A percentile compares a stretch with the other conserved stretches of the same genome.
These are phyloP conservation scores for Apeltes quadracus DNA, from an alignment of 2,113 vertebrate genomes.

Conservation along the genomic window DNA sequence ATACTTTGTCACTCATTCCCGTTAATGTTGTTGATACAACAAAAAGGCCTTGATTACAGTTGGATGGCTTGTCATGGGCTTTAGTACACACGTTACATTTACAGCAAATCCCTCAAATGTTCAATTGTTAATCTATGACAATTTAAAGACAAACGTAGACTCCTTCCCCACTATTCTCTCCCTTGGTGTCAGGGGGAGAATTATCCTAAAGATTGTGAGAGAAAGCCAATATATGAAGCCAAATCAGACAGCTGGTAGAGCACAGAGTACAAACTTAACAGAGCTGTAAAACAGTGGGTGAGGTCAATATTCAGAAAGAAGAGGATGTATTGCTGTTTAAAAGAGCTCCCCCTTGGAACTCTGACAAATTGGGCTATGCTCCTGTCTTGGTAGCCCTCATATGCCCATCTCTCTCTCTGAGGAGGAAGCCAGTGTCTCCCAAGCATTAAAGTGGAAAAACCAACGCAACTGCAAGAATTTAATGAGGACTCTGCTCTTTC, in stretches of 20 bases:
- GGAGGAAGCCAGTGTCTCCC: slow-evolving; percentile 65
- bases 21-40: neutral
- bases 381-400: slow-evolving; percentile 43
- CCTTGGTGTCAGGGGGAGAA: neutral
- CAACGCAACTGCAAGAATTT: slow-evolving; percentile 76
- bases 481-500: slow-evolving; percentile 72
- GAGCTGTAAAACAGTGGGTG: slow-evolving; percentile 34
- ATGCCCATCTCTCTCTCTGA: slow-evolving; percentile 55
- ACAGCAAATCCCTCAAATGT: neutral
- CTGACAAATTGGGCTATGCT: slow-evolving; percentile 76
- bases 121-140: neutral
- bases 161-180: neutral
- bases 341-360: slow-evolving; percentile 64
- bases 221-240: slow-evolving; percentile 13
- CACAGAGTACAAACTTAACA: slow-evolving; percentile 21
- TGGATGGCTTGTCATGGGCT: neutral
- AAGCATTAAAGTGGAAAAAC: slow-evolving; percentile 81
- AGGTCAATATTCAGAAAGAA: slow-evolving; percentile 42
- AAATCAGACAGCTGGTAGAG: slow-evolving; percentile 23
- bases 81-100: neutral
- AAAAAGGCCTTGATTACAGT: neutral
- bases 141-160: neutral
- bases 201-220: slow-evolving; percentile 19
- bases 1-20: neutral
- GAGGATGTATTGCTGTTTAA: slow-evolving; percentile 60